Percentiles rank a stretch among this genome's conserved stretches.
Evolutionary conservation across 1,140 invertebrate species (phyloP).

Genomic region (Elymnias hypermnestra): DNA sequence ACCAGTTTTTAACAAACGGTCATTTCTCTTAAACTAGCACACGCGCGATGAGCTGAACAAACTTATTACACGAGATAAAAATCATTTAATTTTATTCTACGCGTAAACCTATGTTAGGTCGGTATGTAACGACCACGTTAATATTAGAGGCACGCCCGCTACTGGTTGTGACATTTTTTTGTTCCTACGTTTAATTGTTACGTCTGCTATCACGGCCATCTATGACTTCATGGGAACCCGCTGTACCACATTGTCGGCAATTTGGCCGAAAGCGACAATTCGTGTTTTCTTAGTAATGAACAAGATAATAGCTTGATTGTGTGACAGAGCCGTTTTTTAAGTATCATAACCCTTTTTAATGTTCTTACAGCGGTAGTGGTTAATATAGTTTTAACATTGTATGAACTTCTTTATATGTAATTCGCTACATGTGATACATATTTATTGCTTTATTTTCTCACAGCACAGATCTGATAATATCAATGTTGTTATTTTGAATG

Average conservation of each 20-base stretch:
- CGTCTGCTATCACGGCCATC: slow-evolving; percentile 42
- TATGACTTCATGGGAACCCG: not conserved
- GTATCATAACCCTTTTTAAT: slow-evolving; percentile 37
- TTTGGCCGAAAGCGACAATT: slow-evolving; percentile 42
- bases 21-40: slow-evolving; percentile 60
- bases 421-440: slow-evolving; percentile 8
- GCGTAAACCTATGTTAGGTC: slow-evolving; percentile 62
- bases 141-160: slow-evolving; percentile 64
- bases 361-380: slow-evolving; percentile 27
- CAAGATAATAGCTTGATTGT: slow-evolving; percentile 48
- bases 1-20: slow-evolving; percentile 11
- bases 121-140: slow-evolving; percentile 44
- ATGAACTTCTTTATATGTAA: slow-evolving; percentile 3
- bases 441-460: slow-evolving; percentile 8
- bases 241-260: slow-evolving; percentile 12
- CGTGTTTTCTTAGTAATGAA: slow-evolving; percentile 60
- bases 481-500: no score
- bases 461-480: slow-evolving; percentile 5
- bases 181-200: slow-evolving; percentile 67
- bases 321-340: slow-evolving; percentile 33
- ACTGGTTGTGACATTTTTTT: slow-evolving; percentile 55
- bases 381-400: slow-evolving; percentile 5
- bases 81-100: slow-evolving; percentile 63
- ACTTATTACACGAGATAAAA: slow-evolving; percentile 61
- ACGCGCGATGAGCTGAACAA: slow-evolving; percentile 51